These are phyloP conservation scores for Donacobius atricapilla DNA, from an alignment of 2,113 vertebrate species.

Conservation along the genomic window DNA sequence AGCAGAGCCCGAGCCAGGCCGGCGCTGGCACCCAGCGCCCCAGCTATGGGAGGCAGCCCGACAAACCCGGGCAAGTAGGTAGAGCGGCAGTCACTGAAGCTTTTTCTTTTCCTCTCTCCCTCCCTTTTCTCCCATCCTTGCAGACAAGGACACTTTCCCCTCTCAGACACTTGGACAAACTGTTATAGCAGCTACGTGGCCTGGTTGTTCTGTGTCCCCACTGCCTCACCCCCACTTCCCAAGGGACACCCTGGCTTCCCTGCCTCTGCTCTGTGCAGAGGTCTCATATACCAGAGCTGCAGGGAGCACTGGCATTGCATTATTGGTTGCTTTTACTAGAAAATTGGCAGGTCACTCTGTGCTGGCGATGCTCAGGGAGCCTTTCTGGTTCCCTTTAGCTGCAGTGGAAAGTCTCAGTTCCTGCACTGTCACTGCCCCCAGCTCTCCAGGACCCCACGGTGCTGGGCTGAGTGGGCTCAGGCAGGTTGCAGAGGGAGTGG, in stretches of 20 bases:
- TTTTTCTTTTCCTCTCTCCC: not conserved
- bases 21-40: not conserved
- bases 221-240: not conserved
- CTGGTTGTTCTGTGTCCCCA: not conserved
- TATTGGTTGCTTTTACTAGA: not conserved
- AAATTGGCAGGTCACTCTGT: not conserved
- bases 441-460: rapidly evolving
- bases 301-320: not conserved
- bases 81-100: not conserved
- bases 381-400: not conserved
- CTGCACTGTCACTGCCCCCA: rapidly evolving
- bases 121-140: rapidly evolving
- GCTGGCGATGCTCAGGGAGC: not conserved
- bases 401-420: not conserved
- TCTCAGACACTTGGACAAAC: not conserved
- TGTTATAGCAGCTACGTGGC: rapidly evolving
- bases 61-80: not conserved
- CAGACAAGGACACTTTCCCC: not conserved
- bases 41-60: not conserved
- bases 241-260: rapidly evolving
- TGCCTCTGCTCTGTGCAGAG: not conserved
- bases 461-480: not conserved
- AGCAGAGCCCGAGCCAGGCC: not conserved
- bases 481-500: rapidly evolving
- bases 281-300: not conserved